phyloP scores from a whole-genome alignment of 1,140 invertebrate genomes.

The Callitettix versicolor region DNA sequence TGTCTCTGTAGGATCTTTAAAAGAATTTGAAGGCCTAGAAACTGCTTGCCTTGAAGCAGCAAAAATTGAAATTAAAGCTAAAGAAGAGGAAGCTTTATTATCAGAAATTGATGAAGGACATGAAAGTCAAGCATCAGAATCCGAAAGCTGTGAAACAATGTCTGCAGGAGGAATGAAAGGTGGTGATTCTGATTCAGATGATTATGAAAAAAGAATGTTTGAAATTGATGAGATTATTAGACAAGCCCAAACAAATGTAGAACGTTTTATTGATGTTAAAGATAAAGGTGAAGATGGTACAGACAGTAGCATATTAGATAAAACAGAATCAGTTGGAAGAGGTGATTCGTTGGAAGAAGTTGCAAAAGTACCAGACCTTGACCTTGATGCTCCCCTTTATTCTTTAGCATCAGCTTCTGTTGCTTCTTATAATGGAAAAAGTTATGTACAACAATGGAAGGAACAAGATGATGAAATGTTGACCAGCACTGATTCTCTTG shows the following conservation, averaged over 20 bases:
- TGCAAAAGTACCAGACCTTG: conserved; percentile 37
- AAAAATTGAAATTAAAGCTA: conserved; percentile 66
- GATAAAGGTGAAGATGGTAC: conserved; percentile 1
- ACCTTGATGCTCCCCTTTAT: conserved; percentile 33
- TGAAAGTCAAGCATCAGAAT: conserved; percentile 49
- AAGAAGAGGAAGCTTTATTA: conserved; percentile 68
- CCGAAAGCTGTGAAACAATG: conserved; percentile 56
- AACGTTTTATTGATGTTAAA: conserved; percentile 37
- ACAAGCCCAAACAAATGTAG: conserved; percentile 57
- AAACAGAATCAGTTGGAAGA: conserved; percentile 37
- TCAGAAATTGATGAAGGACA: conserved; percentile 58
- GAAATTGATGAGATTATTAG: conserved; percentile 65
- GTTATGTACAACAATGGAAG: conserved; percentile 23
- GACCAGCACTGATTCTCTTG: conserved; percentile 35
- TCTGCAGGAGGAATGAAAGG: conserved; percentile 41
- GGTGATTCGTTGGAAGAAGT: conserved; percentile 40
- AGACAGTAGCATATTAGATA: conserved; percentile 21
- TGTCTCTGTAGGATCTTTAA: conserved; percentile 79
- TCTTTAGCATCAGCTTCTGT: conserved; percentile 8
- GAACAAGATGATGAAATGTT: conserved; percentile 29
- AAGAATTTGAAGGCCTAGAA: conserved; percentile 90
- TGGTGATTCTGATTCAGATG: conserved; percentile 41
- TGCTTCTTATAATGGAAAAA: conserved; percentile 23
- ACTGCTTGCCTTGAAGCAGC: conserved; percentile 74
- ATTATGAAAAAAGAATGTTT: conserved; percentile 58